These are phyloP conservation scores for Caranx ignobilis DNA, from an alignment of 2,113 vertebrate genomes.

Conservation along the genomic window DNA sequence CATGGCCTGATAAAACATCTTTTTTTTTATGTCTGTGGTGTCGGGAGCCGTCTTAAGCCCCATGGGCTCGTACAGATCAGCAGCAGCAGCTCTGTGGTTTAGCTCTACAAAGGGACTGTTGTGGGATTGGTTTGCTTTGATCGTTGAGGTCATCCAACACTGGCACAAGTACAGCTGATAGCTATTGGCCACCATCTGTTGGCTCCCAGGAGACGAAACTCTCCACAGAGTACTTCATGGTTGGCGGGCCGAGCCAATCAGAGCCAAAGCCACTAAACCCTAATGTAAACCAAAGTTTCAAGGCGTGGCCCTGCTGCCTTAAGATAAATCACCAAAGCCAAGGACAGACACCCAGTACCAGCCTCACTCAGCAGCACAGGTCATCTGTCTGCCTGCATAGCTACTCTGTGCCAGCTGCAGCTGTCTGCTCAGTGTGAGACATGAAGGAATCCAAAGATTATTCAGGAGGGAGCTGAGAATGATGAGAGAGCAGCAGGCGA, in stretches of 20 bases:
- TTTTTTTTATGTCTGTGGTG: background rate
- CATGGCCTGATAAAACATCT: background rate
- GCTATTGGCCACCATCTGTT: constrained; percentile 65
- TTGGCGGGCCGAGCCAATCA: constrained; percentile 44
- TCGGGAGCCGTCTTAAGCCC: background rate
- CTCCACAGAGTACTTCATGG: constrained; percentile 51
- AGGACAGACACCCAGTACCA: constrained; percentile 38
- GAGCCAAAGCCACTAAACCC: constrained; percentile 34
- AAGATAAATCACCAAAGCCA: constrained; percentile 54
- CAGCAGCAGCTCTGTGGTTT: constrained; percentile 47
- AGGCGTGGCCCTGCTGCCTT: constrained; percentile 51
- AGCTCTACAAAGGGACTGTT: constrained; percentile 48
- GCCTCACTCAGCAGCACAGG: constrained; percentile 29
- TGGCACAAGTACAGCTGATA: constrained; percentile 58
- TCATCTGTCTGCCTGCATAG: constrained; percentile 67
- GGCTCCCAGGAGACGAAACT: constrained; percentile 50
- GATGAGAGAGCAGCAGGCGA: constrained; percentile 13
- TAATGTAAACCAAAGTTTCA: constrained; percentile 43
- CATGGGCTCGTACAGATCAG: constrained; percentile 21
- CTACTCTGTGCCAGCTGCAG: constrained; percentile 60
- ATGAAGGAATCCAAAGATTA: constrained; percentile 24
- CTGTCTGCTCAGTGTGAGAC: constrained; percentile 51
- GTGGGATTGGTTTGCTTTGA: constrained; percentile 56
- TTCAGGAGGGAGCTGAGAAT: background rate
- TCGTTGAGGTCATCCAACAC: constrained; percentile 53